A percentile compares a stretch with the other conserved stretches of the same genome.
These are phyloP conservation scores for Nycticryphes semicollaris DNA, from an alignment of 2,113 vertebrate species.

Conservation along the genomic window DNA sequence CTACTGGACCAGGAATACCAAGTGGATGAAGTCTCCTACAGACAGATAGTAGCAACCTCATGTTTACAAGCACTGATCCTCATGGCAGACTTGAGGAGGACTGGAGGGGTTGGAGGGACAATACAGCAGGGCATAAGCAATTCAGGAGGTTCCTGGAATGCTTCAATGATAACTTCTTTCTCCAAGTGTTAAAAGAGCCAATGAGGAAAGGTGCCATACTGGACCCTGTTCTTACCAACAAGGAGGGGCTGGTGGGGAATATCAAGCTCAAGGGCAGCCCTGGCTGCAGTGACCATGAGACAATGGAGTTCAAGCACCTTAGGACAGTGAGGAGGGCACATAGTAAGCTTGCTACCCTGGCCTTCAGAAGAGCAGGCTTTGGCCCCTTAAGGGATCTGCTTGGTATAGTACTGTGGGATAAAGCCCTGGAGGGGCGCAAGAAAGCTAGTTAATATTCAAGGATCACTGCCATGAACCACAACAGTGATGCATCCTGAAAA, in stretches of 20 bases:
- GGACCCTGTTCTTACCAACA: background rate
- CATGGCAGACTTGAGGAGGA: background rate
- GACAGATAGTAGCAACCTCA: background rate
- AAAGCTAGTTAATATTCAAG: background rate
- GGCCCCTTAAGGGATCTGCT: background rate
- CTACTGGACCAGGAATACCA: background rate
- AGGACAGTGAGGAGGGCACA: background rate
- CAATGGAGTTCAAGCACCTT: background rate
- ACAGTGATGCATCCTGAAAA: background rate
- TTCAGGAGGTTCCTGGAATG: background rate
- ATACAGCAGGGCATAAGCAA: background rate
- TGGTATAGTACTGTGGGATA: background rate
- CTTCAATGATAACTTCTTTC: background rate
- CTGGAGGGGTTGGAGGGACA: background rate
- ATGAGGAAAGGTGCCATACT: background rate
- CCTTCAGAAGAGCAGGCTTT: background rate
- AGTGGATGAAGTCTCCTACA: background rate
- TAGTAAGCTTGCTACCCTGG: background rate
- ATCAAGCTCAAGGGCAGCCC: background rate
- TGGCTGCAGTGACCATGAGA: background rate
- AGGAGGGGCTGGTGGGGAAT: background rate
- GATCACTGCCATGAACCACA: background rate
- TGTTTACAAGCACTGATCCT: background rate
- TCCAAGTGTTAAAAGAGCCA: background rate
- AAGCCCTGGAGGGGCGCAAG: background rate